A percentile compares a stretch with the other conserved stretches of the same genome.
These are phyloP conservation scores for Mesochorus sp. DNA, from an alignment of 2,888 invertebrate genomes.

Conservation along the genomic window DNA sequence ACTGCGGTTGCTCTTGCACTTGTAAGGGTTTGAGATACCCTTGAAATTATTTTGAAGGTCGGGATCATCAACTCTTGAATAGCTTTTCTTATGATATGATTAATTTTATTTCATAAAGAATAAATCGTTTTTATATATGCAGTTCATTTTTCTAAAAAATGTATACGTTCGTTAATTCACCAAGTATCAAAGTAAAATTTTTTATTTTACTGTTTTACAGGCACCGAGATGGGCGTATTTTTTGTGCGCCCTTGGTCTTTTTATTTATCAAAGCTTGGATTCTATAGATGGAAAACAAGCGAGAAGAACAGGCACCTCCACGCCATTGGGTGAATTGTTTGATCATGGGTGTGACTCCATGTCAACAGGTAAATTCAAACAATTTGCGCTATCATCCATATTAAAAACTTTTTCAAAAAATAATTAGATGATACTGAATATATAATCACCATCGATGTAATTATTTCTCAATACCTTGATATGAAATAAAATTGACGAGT, in stretches of 20 bases:
- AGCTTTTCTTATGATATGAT: neutral
- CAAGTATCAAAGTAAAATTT: neutral
- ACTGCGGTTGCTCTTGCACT: too few relatives aligned
- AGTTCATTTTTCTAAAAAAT: too few relatives aligned
- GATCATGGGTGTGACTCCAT: conserved; percentile 99
- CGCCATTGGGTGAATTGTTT: conserved; percentile 98
- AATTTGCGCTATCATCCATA: neutral
- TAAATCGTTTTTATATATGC: neutral
- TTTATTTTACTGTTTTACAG: conserved; percentile 75
- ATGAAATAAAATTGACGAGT: neutral
- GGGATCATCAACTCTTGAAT: neutral
- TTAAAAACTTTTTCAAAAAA: too few relatives aligned
- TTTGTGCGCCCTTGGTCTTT: conserved; percentile 95
- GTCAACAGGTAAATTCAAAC: conserved; percentile 88
- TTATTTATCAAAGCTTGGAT: conserved; percentile 98
- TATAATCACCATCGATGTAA: neutral
- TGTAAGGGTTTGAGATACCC: neutral
- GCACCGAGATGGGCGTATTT: conserved; percentile 97
- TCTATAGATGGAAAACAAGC: conserved; percentile 99
- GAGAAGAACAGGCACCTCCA: conserved; percentile 94
- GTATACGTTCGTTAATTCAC: neutral
- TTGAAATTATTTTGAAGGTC: conserved; percentile 31
- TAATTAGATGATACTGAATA: too few relatives aligned
- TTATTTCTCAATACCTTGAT: neutral
- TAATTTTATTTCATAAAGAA: neutral